Evolutionary conservation across 2,888 invertebrate species (phyloP), one percentile per base, ranked within the genome.

Genomic region (Brachyopa scutellaris): DNA sequence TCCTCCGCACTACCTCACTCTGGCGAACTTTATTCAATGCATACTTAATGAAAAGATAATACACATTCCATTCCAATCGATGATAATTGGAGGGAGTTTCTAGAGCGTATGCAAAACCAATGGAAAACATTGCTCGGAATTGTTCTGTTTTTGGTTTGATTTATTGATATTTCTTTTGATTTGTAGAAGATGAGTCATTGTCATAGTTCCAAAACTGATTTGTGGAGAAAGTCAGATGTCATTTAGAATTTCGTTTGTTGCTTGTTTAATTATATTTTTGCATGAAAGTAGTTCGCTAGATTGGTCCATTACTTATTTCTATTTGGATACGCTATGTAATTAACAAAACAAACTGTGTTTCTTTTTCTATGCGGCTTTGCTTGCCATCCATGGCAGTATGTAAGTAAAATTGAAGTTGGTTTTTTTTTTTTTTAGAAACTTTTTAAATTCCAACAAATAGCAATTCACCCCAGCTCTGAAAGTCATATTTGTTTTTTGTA

Each of bases 151-250:
- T 33, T 45, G n/a, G 33, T 4, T 33, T 31, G 7, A 66, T 42
- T 53, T 45, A 62, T 55, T 51, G 61, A 53, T 57, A n/a, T 40
- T 33, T 47, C 31, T 66, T 66, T 21, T 1, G 33, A 29, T 67
- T 64, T 36, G 42, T 55, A 19, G 29, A 40, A 31, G 38, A 40
- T 70, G 70, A 70, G 38, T 79, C 78, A 79, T 29, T 38, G 29
- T 23, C 31, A 11, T 7, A 51, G 29, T 72, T 72, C 51, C 47
- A 64, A 17, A 59, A 45, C 31, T 47, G 21, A 55, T 57, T 55
- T 57, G 55, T 36, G 55, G 80, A 61, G 80, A 80, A 80, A 80
- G 74, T 80, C 57, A 33, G n/a, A n/a, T n/a, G n/a, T n/a, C n/a
- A n/a, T n/a, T n/a, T n/a, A n/a, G n/a, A n/a, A n/a, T n/a, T n/a